Evolutionary conservation across 2,888 invertebrate genomes (phyloP).

Genomic region (Strigamia transsilvanica): DNA sequence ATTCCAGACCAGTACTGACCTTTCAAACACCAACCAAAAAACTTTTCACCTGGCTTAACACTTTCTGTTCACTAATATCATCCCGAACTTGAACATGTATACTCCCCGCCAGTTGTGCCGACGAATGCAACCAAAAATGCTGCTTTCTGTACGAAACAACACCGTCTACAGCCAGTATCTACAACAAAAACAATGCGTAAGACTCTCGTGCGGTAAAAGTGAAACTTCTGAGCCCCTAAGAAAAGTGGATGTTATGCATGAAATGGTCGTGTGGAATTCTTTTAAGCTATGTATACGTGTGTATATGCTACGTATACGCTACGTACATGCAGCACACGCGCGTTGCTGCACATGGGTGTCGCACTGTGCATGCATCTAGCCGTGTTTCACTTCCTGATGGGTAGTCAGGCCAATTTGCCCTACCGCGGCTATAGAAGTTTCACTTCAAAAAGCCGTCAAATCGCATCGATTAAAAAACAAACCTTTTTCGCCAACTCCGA

Average conservation of each 20-base stretch:
- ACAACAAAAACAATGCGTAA: not conserved
- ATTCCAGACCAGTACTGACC: not conserved
- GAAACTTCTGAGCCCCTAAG: too few species aligned
- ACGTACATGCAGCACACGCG: too few species aligned
- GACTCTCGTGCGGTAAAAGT: too few species aligned
- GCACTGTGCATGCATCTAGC: too few species aligned
- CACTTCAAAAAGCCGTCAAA: not conserved
- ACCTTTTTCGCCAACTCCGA: constrained; percentile 60
- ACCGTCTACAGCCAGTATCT: constrained; percentile 65
- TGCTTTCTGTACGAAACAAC: constrained; percentile 66
- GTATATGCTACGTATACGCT: too few species aligned
- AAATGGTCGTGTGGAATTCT: too few species aligned
- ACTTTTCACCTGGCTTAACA: constrained; percentile 63
- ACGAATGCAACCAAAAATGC: constrained; percentile 68
- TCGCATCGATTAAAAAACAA: constrained; percentile 36
- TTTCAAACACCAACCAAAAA: not conserved
- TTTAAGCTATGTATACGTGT: too few species aligned
- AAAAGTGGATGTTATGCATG: too few species aligned
- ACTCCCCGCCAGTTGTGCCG: constrained; percentile 64
- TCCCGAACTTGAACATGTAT: constrained; percentile 65
- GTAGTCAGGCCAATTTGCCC: too few species aligned
- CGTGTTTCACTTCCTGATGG: too few species aligned
- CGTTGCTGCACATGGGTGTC: too few species aligned
- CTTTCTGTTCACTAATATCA: constrained; percentile 63
- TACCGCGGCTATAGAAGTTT: too few species aligned